Conservation (phyloP, 2,888 invertebrate species). For the Polyommatus iphigenia region DNA sequence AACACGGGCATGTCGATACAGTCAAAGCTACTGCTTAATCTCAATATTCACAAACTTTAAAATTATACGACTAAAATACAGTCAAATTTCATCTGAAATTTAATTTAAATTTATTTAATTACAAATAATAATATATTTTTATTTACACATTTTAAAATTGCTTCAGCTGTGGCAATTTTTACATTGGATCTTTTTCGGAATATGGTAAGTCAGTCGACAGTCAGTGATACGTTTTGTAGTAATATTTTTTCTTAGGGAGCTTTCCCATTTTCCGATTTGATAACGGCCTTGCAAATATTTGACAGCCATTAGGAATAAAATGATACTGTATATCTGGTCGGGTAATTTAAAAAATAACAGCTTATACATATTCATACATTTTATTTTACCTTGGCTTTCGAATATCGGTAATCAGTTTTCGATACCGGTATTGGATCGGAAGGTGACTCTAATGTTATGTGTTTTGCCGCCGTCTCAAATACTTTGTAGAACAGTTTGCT, state of each 20-base stretch:
- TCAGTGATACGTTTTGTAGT: not conserved
- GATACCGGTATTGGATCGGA: not conserved
- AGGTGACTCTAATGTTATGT: not conserved
- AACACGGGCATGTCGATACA: not conserved
- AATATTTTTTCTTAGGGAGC: not conserved
- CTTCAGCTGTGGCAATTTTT: not conserved
- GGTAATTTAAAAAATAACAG: not conserved
- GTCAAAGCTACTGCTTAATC: slow-evolving; percentile 24
- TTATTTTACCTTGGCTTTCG: not conserved
- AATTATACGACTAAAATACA: slow-evolving; percentile 6
- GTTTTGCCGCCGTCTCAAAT: not conserved
- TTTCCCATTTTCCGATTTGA: not conserved
- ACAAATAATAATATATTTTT: not conserved
- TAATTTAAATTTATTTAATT: not conserved
- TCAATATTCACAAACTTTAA: slow-evolving; percentile 26
- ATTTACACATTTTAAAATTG: not conserved
- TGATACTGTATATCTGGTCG: not conserved
- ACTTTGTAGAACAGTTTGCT: not conserved
- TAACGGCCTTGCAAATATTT: not conserved
- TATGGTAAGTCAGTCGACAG: not conserved
- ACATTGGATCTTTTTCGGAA: not conserved
- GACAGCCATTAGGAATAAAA: not conserved
- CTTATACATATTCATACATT: not conserved
- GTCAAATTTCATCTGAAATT: not conserved
- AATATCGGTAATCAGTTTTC: not conserved